Evolutionary conservation across 2,113 vertebrate genomes (phyloP).

Genomic region (Oryzias melastigma): DNA sequence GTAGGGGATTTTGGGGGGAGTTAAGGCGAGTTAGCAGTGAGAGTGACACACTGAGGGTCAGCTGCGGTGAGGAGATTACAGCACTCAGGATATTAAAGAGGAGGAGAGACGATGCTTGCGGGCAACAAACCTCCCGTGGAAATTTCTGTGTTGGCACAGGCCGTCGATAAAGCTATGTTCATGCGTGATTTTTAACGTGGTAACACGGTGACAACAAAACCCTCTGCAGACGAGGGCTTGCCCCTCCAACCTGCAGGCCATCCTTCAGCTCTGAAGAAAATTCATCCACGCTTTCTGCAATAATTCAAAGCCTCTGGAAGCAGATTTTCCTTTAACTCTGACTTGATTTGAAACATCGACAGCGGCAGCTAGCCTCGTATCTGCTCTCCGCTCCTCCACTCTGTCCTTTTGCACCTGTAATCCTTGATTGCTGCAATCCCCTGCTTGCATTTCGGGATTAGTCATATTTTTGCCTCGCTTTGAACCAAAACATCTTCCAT

Average conservation of each 20-base stretch:
- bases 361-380: too few species aligned
- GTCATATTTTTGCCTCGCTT: too few species aligned
- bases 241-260: neutral
- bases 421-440: too few species aligned
- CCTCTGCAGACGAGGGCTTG: neutral
- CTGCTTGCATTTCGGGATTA: too few species aligned
- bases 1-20: conserved; percentile 54
- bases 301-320: too few species aligned
- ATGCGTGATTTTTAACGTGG: conserved; percentile 27
- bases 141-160: conserved; percentile 40
- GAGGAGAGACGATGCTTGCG: conserved; percentile 34
- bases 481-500: too few species aligned
- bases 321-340: too few species aligned
- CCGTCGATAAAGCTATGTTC: conserved; percentile 29
- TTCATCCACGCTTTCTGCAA: too few species aligned
- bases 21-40: conserved; percentile 29
- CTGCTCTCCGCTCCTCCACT: too few species aligned
- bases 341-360: too few species aligned
- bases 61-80: conserved; percentile 65
- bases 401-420: too few species aligned
- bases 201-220: conserved; percentile 12
- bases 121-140: conserved; percentile 44
- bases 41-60: conserved; percentile 55
- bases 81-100: conserved; percentile 72
- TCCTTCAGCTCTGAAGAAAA: neutral